Percentiles rank a stretch among this genome's conserved stretches.
Conservation (phyloP, 2,113 vertebrate genomes). For the Antennarius striatus region DNA sequence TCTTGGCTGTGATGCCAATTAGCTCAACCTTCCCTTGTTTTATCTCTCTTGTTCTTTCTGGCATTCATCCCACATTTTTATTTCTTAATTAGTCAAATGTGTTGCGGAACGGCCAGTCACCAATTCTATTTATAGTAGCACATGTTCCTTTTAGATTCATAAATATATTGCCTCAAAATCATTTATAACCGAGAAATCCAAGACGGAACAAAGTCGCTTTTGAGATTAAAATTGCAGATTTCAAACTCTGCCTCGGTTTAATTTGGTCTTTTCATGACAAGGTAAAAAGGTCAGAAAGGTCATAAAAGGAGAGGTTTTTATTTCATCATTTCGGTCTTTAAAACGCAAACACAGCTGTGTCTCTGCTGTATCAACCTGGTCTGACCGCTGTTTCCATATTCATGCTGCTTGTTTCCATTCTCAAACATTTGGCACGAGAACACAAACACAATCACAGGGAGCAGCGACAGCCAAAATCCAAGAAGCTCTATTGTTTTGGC, state of each 20-base stretch:
- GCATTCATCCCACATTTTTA: too few species aligned
- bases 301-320: background rate
- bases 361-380: conserved; percentile 13
- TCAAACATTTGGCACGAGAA: conserved; percentile 1
- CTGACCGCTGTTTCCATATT: conserved; percentile 32
- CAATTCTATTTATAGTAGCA: too few species aligned
- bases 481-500: conserved; percentile 40
- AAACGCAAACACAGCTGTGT: background rate
- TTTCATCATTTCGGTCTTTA: background rate
- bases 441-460: conserved; percentile 11
- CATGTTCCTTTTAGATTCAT: too few species aligned
- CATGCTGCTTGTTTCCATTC: conserved; percentile 16
- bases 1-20: too few species aligned
- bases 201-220: too few species aligned
- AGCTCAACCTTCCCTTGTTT: too few species aligned
- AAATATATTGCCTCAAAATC: too few species aligned
- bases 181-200: too few species aligned
- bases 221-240: background rate
- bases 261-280: background rate
- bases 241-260: background rate
- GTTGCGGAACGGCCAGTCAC: too few species aligned
- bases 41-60: too few species aligned
- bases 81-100: too few species aligned
- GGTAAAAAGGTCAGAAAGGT: background rate
- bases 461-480: conserved; percentile 19